Evolutionary conservation across 2,113 vertebrate species (phyloP).

Genomic region (Hippocampus barbouri): DNA sequence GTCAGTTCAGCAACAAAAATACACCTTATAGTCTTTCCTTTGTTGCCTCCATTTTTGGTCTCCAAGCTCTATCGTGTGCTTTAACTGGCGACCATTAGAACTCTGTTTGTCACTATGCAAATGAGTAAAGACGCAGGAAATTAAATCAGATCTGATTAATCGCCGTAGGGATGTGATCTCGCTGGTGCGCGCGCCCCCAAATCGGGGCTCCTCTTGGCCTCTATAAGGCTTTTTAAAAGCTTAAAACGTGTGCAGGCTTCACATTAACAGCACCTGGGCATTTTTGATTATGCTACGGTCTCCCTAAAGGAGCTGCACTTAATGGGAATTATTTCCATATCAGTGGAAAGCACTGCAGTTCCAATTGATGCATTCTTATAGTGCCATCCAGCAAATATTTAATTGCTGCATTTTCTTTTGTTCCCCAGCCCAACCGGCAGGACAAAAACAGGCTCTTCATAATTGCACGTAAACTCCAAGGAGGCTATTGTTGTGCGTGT

Average conservation of each 20-base stretch:
- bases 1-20: neutral
- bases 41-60: neutral
- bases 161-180: neutral
- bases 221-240: constrained; percentile 45
- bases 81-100: constrained; percentile 65
- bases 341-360: constrained; percentile 53
- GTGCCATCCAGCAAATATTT: constrained; percentile 50
- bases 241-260: constrained; percentile 42
- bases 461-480: constrained; percentile 57
- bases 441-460: constrained; percentile 43
- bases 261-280: constrained; percentile 30
- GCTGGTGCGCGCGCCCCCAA: neutral
- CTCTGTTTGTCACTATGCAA: constrained; percentile 69
- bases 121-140: constrained; percentile 68
- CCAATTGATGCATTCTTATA: constrained; percentile 60
- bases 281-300: constrained; percentile 60
- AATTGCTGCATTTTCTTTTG: constrained; percentile 53
- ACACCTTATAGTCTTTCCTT: neutral
- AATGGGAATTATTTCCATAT: constrained; percentile 63
- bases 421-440: constrained; percentile 46
- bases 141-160: constrained; percentile 62
- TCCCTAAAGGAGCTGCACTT: constrained; percentile 56
- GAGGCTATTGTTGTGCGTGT: constrained; percentile 45
- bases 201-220: constrained; percentile 39
- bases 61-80: constrained; percentile 27